Evolutionary conservation across 2,888 invertebrate species (phyloP).

Genomic region (Netelia melanura): DNA sequence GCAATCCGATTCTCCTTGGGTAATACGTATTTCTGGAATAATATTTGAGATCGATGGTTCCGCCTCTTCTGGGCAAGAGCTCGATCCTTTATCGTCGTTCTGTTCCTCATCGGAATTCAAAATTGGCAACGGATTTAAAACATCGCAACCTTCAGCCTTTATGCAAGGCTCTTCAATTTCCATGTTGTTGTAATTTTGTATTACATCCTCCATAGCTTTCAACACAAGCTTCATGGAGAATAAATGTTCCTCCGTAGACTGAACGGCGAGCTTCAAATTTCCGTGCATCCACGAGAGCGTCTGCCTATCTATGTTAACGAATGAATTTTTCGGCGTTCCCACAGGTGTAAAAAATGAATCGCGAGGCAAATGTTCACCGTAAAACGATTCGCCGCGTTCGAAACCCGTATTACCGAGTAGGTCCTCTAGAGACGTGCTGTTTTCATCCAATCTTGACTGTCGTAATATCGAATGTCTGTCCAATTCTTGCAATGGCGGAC

Average conservation of each 20-base stretch:
- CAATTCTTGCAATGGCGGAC: slow-evolving; percentile 13
- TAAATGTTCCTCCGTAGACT: slow-evolving; percentile 50
- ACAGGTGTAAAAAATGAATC: slow-evolving; percentile 22
- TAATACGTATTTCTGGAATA: background rate
- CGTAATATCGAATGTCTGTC: background rate
- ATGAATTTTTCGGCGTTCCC: background rate
- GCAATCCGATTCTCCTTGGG: background rate
- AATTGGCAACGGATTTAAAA: background rate
- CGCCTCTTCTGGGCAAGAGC: background rate
- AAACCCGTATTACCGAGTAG: background rate
- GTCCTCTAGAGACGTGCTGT: slow-evolving; percentile 17
- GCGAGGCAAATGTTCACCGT: slow-evolving; percentile 15
- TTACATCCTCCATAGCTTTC: slow-evolving; percentile 31
- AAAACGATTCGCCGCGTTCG: background rate
- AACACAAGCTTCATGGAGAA: slow-evolving; percentile 40
- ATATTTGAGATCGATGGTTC: background rate
- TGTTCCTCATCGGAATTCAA: background rate
- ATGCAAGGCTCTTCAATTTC: background rate
- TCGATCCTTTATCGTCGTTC: background rate
- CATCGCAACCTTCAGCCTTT: background rate
- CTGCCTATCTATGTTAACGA: background rate
- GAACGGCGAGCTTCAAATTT: slow-evolving; percentile 36
- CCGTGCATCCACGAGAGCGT: slow-evolving; percentile 42
- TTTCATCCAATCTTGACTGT: background rate
- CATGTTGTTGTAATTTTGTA: background rate